Evolutionary conservation across 2,888 invertebrate species (phyloP).

Genomic region (Embidobia sp.): DNA sequence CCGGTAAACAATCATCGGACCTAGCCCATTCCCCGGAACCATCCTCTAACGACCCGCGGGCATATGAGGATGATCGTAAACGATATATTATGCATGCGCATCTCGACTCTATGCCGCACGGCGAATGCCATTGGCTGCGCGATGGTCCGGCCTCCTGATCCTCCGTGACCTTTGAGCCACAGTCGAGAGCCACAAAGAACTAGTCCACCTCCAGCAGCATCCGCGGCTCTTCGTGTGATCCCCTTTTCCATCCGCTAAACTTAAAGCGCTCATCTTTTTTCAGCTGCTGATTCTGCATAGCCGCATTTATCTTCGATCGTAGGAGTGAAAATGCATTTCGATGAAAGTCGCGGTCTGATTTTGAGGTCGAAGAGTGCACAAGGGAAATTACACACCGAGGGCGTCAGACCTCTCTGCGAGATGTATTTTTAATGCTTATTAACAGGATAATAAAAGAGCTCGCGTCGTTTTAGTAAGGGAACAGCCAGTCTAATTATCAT

Average conservation of each 20-base stretch:
- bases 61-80: constrained; percentile 56
- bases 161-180: constrained; percentile 70
- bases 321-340: constrained; percentile 60
- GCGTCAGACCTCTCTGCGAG: too few species aligned
- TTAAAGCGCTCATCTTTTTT: constrained; percentile 39
- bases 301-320: constrained; percentile 45
- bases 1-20: constrained; percentile 55
- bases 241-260: constrained; percentile 38
- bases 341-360: constrained; percentile 57
- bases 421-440: too few species aligned
- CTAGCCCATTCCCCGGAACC: constrained; percentile 35
- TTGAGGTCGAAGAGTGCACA: constrained; percentile 33
- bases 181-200: constrained; percentile 69
- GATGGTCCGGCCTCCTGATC: constrained; percentile 76
- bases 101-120: constrained; percentile 9
- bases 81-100: constrained; percentile 63
- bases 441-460: too few species aligned
- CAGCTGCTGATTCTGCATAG: constrained; percentile 36
- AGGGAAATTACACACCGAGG: constrained; percentile 29
- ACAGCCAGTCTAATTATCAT: too few species aligned
- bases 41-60: constrained; percentile 38
- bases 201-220: constrained; percentile 68
- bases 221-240: constrained; percentile 53
- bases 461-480: too few species aligned
- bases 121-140: constrained; percentile 66